A percentile compares a stretch with the other conserved stretches of the same genome.
phyloP scores from a whole-genome alignment of 2,113 vertebrate genomes.

The Taxidea taxus region DNA sequence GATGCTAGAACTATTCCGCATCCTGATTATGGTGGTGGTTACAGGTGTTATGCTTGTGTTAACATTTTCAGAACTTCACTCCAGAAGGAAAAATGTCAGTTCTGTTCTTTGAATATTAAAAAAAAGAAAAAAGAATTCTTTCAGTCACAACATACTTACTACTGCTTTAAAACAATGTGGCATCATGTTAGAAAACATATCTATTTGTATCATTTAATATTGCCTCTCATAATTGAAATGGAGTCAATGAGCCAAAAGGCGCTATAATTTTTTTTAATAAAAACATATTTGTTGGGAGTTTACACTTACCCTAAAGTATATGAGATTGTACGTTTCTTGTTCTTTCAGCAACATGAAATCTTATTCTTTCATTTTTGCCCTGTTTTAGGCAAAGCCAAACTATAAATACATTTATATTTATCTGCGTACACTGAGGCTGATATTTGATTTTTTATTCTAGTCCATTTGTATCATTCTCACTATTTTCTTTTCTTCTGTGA shows the following conservation, averaged over 20 bases:
- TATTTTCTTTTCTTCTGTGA: conserved; percentile 16
- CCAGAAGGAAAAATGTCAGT: neutral
- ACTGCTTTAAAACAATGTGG: neutral
- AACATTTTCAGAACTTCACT: neutral
- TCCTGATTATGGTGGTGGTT: neutral
- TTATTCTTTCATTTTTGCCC: neutral
- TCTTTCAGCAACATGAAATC: neutral
- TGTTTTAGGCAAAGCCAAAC: neutral
- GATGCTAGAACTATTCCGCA: neutral
- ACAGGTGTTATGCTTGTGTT: neutral
- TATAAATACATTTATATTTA: neutral
- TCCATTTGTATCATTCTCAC: neutral
- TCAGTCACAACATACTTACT: neutral
- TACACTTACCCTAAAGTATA: neutral
- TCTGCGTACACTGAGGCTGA: neutral
- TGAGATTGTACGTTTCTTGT: neutral
- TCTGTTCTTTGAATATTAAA: neutral
- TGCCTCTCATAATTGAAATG: neutral
- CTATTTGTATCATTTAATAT: neutral
- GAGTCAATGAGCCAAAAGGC: neutral
- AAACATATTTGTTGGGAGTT: neutral
- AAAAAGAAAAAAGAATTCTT: neutral
- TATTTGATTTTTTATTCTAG: neutral
- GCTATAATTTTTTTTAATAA: neutral
- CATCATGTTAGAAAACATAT: neutral